Base-by-base conservation (phyloP, 2,113 vertebrate species). In the Castor canadensis region DNA sequence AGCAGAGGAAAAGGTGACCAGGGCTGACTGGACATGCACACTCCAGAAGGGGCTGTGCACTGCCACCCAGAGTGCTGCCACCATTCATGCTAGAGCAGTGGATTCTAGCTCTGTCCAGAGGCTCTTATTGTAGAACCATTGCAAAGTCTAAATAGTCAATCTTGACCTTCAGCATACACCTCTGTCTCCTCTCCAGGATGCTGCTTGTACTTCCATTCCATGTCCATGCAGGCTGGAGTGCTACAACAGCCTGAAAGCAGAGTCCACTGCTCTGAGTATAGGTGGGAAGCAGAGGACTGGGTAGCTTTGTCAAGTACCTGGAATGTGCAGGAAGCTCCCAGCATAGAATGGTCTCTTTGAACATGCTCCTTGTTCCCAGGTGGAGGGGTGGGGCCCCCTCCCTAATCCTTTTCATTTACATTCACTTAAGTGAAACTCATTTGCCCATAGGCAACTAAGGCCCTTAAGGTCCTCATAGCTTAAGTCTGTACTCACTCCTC, bases 311-410 rank as follows among this genome's bases (percentile, higher is more conserved):
- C 73, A 69, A 91, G 60, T n/a, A 28, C 54, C 85, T 75, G 32
- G 54, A 88, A 72, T 72, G 85, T 45, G 24, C 72, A 60, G 58
- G 62, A 79, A 82, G 28, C 40, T 89, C 64, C 58, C 54, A 45
- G 54, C 91, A 96, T 40, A 91, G 66, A 82, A 91, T 7, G 13
- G n/a, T n/a, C n/a, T n/a, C n/a, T n/a, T n/a, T n/a, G n/a, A n/a
- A n/a, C n/a, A n/a, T 62, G 9, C 47, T 76, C n/a, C 60, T 91
- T 67, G 38, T 22, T 84, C 47, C 72, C 47, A 85, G 52, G 47
- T 0, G 12, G 58, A 72, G 43, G 71, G 15, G 45, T 19, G 30
- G 28, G 84, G 76, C 54, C 67, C 58, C 80, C 19, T 85, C 9
- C 16, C 49, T 64, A 56, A 1, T 30, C 86, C 47, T 69, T 92